Base-by-base conservation (phyloP, 1,140 invertebrate genomes). In the Triops longicaudatus region DNA sequence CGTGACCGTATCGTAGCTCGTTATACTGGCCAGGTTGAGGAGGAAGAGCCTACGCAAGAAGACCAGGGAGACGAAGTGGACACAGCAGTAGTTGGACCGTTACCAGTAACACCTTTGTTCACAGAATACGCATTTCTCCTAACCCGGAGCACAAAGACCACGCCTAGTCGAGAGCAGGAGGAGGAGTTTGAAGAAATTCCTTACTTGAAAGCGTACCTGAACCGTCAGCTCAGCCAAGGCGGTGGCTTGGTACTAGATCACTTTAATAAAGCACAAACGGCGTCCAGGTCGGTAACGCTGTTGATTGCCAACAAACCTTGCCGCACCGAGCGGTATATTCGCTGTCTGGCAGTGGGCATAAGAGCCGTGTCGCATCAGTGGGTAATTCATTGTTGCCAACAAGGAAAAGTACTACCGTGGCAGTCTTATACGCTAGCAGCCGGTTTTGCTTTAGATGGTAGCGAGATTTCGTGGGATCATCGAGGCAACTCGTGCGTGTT, bases 261-360 rank as follows among this genome's bases (percentile, higher is more conserved):
- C 26, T 77, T 77, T n/a, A 43, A 77, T 12, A 26, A 73, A 5
- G 37, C 63, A 27, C 76, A 77, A 41, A 12, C 73, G 14, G 17
- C 44, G 72, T 72, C 73, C 26, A 44, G 73, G 44, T 22, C n/a
- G 0, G 43, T 44, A 10, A 73, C 73, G 27, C 31, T 77, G 42
- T 22, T 77, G 11, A 42, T 77, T 73, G 37, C 63, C 22, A 77
- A 77, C 22, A 63, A 72, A 6, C 76, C 76, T 44, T 77, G 76
- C 43, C 76, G 76, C 42, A 77, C 76, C 1, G 76, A 77, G 41
- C 37, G 76, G 7, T 77, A 77, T n/a, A 42, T 77, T 43, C 72
- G 72, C 26, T 72, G 72, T 73, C 41, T 77, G 28, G 76, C 76
- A n/a, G 76, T 73, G 17, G 37, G 50, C 22, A 73, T 77, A 22